phyloP scores from a whole-genome alignment of 2,888 invertebrate species.

The Anodontia alba region DNA sequence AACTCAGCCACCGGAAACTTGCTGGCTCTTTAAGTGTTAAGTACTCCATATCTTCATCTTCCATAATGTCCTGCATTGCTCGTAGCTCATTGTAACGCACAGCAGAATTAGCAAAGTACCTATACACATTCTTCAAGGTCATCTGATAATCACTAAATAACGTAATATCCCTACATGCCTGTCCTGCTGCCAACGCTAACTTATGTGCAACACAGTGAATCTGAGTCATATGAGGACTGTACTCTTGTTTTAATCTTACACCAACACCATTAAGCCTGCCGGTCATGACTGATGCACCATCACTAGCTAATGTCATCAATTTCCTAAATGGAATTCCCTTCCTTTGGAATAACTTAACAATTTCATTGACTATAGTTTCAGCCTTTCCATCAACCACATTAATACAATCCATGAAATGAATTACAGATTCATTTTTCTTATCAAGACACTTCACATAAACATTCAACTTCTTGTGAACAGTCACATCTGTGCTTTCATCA shows the following conservation, averaged over 20 bases:
- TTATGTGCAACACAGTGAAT: slow-evolving; percentile 54
- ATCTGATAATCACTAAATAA: slow-evolving; percentile 34
- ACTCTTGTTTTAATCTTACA: slow-evolving; percentile 18
- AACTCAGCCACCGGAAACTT: slow-evolving; percentile 41
- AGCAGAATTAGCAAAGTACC: slow-evolving; percentile 38
- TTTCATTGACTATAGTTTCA: slow-evolving; percentile 26
- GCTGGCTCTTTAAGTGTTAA: slow-evolving; percentile 46
- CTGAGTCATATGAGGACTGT: slow-evolving; percentile 19
- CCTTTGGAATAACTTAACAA: slow-evolving; percentile 10
- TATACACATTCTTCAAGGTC: slow-evolving; percentile 37
- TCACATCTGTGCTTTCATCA: slow-evolving; percentile 33
- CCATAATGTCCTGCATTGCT: slow-evolving; percentile 14
- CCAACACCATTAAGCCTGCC: slow-evolving; percentile 27
- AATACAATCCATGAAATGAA: slow-evolving; percentile 36
- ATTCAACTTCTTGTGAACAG: slow-evolving; percentile 14
- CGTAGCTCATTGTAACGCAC: slow-evolving; percentile 41
- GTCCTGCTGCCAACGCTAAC: slow-evolving; percentile 49
- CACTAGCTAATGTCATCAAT: slow-evolving; percentile 30
- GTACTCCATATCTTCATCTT: slow-evolving; percentile 25
- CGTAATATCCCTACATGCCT: slow-evolving; percentile 38
- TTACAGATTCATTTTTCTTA: slow-evolving; percentile 19
- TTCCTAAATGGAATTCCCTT: slow-evolving; percentile 26
- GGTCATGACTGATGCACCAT: slow-evolving; percentile 37
- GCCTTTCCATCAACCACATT: slow-evolving; percentile 32
- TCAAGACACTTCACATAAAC: slow-evolving; percentile 39